These are phyloP conservation scores for Diprion similis DNA, from an alignment of 1,140 invertebrate species.

Conservation along the genomic window DNA sequence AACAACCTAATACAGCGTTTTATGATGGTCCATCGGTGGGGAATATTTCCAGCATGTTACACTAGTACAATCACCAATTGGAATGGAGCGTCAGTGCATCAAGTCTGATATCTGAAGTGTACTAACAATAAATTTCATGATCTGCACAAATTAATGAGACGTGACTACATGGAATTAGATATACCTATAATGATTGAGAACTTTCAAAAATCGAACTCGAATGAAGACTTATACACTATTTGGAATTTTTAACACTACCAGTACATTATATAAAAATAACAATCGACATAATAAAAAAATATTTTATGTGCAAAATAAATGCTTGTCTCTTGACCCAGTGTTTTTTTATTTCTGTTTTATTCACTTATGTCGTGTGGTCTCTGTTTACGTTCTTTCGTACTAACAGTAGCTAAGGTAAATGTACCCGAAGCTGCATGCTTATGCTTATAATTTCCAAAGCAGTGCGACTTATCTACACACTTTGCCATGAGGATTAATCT, in stretches of 20 bases:
- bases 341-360: neutral
- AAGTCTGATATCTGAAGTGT: no score
- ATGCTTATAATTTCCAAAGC: neutral
- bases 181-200: neutral
- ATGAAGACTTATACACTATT: neutral
- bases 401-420: neutral
- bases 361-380: neutral
- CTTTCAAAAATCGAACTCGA: neutral
- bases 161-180: neutral
- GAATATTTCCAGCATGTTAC: no score
- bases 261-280: conserved; percentile 5
- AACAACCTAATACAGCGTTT: no score
- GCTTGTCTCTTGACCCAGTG: neutral
- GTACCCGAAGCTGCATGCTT: neutral
- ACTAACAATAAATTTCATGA: no score
- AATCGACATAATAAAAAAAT: neutral
- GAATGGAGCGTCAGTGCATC: no score
- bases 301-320: neutral
- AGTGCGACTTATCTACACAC: neutral
- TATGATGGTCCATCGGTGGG: no score
- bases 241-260: neutral
- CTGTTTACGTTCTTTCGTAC: neutral
- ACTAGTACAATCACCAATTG: no score
- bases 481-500: neutral
- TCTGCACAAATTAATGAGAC: neutral